Evolutionary conservation across 2,113 vertebrate species (phyloP).

Genomic region (Sus scrofa): T2T-Sscrofa CM000824.6:230789501-230790000

Average conservation of each 20-base stretch:
- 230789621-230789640: accelerated
- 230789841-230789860: accelerated
- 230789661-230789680: accelerated
- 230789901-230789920: neutral
- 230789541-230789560: neutral
- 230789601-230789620: neutral
- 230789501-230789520: neutral
- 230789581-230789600: neutral
- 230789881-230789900: accelerated
- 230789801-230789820: neutral
- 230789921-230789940: neutral
- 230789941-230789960: neutral
- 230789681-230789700: accelerated
- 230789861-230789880: accelerated
- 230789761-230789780: accelerated
- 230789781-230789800: neutral
- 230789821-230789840: accelerated
- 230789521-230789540: neutral
- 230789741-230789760: neutral
- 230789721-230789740: accelerated
- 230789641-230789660: accelerated
- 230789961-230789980: neutral
- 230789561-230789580: accelerated
- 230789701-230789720: neutral
- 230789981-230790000: neutral